Evolutionary conservation across 2,797 vertebrate genomes (phyloP), one percentile per base, ranked within the genome.

Genomic region (Epinephelus coioides): DNA sequence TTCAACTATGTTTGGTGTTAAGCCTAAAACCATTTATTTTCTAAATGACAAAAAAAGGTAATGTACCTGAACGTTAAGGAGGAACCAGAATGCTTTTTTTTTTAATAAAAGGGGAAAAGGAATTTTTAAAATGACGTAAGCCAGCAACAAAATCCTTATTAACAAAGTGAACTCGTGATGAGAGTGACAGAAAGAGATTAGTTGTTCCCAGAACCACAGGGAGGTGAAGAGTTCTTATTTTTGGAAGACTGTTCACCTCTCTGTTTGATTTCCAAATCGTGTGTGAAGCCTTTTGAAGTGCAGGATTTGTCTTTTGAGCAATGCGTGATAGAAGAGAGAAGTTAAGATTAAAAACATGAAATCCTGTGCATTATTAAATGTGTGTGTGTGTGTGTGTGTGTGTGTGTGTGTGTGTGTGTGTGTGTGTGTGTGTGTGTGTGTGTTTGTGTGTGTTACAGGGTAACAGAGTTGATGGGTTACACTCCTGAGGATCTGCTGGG

Each of bases 381-480:
- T 73, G 56, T 79, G 67, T 67, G 23, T 79, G 67, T 30, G 69
- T 74, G 47, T 67, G 30, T 73, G 19, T 82, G 23, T 38, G 54
- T 90, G 63, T 86, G 79, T 88, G 68, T 86, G 69, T 74, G 47
- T 67, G 30, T 73, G 17, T 82, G 23, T 0, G 11, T 73, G 56
- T 79, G 64, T 67, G 23, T 79, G 67, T 30, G 69, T 74, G 46
- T 67, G 30, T 73, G 19, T 82, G 23, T 38, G 54, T 90, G 63
- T 86, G n/a, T n/a, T n/a, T n/a, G n/a, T n/a, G n/a, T n/a, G 79
- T 88, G 68, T 86, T 86, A 3, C 89, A 99, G 98, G 95, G 97
- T 99, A 70, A 97, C 95, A 5, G 96, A 98, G 86, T 76, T 99
- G 93, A 95, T 99, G 93, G 98, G 98, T 65, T 99, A 99, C 90